These are phyloP conservation scores for Acropora tenuis DNA, from an alignment of 64 coral and sea anemone genomes.

Conservation along the genomic window DNA sequence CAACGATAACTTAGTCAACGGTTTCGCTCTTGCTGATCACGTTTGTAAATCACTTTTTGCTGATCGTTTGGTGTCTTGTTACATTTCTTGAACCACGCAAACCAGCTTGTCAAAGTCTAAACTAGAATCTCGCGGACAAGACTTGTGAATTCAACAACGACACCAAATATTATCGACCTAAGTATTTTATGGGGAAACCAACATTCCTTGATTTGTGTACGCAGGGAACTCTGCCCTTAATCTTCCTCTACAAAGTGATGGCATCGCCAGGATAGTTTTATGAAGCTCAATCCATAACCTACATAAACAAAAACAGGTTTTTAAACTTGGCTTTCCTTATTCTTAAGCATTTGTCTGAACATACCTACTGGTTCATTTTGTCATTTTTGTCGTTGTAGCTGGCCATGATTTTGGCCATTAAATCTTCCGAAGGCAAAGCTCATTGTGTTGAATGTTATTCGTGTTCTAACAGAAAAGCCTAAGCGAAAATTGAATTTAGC, in stretches of 20 bases:
- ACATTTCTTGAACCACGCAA: not conserved
- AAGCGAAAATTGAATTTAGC: not conserved
- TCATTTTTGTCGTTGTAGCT: no score
- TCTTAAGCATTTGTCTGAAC: no score
- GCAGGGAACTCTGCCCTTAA: not conserved
- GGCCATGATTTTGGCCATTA: no score
- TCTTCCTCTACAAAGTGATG: no score
- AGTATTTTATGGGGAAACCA: slow-evolving; percentile 24
- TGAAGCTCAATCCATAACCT: no score
- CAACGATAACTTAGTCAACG: not conserved
- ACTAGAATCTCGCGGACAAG: slow-evolving; percentile 25
- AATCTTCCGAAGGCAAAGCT: no score
- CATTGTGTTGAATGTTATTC: not conserved
- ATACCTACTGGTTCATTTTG: no score
- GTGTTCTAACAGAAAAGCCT: not conserved
- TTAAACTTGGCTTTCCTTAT: no score
- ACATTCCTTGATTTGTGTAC: slow-evolving; percentile 13
- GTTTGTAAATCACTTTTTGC: not conserved
- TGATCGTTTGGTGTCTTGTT: not conserved
- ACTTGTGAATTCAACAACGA: slow-evolving; percentile 23
- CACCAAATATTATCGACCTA: slow-evolving; percentile 7
- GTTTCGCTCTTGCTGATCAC: slow-evolving; percentile 13
- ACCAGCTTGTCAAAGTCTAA: slow-evolving; percentile 16
- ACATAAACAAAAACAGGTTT: no score
- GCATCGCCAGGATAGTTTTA: no score